Evolutionary conservation across 2,797 vertebrate genomes (phyloP), one percentile per base, ranked within the genome.

Genomic region (Periophthalmus magnuspinnatus): DNA sequence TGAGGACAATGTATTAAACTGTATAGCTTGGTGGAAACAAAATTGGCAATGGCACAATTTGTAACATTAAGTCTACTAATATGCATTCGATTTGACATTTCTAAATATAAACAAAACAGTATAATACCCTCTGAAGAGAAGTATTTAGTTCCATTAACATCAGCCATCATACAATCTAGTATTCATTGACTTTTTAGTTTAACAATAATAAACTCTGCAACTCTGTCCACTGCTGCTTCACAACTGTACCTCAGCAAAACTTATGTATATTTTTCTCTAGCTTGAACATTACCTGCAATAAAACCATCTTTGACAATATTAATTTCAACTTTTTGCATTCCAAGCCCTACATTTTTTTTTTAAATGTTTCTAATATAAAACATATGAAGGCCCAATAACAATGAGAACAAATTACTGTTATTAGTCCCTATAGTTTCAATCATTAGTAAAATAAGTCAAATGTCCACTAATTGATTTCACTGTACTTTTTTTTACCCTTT

Each of bases 401-500:
- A 66, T 47, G 68, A 86, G 19, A 67, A 45, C 66, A 52, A 21
- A 62, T 14, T 22, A 54, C 75, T 66, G 73, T 34, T 16, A 68
- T 76, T 38, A 21, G 41, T 41, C 54, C 19, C 36, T 10, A 5
- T 54, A 28, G 76, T 78, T 34, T 72, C 73, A 41, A 76, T 78
- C 45, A 69, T 75, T 70, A 34, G 41, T 54, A 1, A 28, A 28
- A 28, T 28, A 59, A 57, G 57, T 28, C 65, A 73, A 76, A 74
- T 70, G 6, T n/a, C 70, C n/a, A 77, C 61, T 57, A 41, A 70
- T 68, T 80, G 38, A 69, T 81, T 81, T 76, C 68, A 71, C 68
- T 86, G 81, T 81, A 63, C 28, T 64, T 80, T 81, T 28, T 84
- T 81, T 70, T 74, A 82, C 68, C 77, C 78, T 83, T 90, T 89